These are phyloP conservation scores for Pelmatolapia mariae DNA, from an alignment of 2,113 vertebrate species.

Conservation along the genomic window DNA sequence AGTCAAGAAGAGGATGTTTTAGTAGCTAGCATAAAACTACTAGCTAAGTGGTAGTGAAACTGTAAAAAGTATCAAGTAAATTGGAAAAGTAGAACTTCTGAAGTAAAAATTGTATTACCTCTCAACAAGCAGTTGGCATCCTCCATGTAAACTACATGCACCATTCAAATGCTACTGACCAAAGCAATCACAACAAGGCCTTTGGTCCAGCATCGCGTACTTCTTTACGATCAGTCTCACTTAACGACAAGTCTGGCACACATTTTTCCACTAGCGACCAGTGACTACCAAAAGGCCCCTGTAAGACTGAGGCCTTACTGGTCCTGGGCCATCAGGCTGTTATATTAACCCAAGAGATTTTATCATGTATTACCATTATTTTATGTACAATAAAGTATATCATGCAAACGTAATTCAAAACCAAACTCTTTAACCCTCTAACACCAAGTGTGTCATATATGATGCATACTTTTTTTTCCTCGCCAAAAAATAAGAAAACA, in stretches of 20 bases:
- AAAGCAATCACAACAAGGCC: not conserved
- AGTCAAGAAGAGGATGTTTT: not conserved
- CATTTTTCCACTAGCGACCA: not conserved
- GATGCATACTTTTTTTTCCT: not conserved
- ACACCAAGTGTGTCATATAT: not conserved
- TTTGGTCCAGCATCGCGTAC: not conserved
- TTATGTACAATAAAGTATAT: not conserved
- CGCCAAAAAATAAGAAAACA: not conserved
- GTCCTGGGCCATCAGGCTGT: not conserved
- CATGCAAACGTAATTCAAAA: not conserved
- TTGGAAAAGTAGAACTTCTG: not conserved
- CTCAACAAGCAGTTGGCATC: not conserved
- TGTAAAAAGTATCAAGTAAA: not conserved
- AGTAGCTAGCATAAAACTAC: not conserved
- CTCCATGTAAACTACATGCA: not conserved
- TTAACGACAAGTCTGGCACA: not conserved
- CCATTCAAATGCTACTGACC: not conserved
- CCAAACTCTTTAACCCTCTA: not conserved
- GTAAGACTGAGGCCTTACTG: not conserved
- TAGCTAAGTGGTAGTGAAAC: not conserved
- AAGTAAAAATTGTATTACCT: not conserved
- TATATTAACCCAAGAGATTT: not conserved
- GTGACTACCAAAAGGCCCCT: not conserved
- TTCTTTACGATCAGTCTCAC: not conserved
- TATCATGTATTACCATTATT: not conserved